Evolutionary conservation across 2,113 vertebrate species (phyloP).

Genomic region (Sitta europaea): DNA sequence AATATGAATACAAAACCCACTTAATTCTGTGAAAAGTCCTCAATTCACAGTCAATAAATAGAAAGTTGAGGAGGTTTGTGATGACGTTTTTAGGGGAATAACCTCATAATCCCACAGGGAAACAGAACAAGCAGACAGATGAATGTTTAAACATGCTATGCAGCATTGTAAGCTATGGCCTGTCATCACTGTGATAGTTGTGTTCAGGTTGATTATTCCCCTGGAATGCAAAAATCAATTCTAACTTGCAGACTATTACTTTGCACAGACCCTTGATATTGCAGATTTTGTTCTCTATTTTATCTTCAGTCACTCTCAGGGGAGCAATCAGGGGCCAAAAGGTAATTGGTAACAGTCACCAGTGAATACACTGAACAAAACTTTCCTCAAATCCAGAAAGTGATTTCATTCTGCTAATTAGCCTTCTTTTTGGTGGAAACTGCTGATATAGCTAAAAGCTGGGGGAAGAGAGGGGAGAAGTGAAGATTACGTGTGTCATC

Average conservation of each 20-base stretch:
- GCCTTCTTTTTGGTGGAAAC: not conserved
- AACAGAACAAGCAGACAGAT: not conserved
- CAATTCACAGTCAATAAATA: not conserved
- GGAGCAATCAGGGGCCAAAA: slow-evolving; percentile 9
- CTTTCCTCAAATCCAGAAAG: not conserved
- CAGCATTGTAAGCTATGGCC: not conserved
- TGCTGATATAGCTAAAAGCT: not conserved
- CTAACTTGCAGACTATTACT: not conserved
- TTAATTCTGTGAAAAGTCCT: not conserved
- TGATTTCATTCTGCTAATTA: not conserved
- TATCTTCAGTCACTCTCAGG: not conserved
- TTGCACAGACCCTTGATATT: not conserved
- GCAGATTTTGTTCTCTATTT: not conserved
- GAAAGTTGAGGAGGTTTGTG: not conserved
- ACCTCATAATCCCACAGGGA: not conserved
- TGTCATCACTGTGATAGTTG: not conserved
- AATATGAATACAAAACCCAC: not conserved
- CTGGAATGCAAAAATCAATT: slow-evolving; percentile 28
- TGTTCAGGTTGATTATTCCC: not conserved
- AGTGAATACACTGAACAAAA: not conserved
- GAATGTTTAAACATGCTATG: not conserved
- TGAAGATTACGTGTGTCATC: not conserved
- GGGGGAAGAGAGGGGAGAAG: not conserved
- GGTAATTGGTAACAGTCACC: not conserved
- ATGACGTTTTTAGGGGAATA: not conserved